These are phyloP conservation scores for Apodemus sylvaticus DNA, from an alignment of 2,113 vertebrate species.

Conservation along the genomic window DNA sequence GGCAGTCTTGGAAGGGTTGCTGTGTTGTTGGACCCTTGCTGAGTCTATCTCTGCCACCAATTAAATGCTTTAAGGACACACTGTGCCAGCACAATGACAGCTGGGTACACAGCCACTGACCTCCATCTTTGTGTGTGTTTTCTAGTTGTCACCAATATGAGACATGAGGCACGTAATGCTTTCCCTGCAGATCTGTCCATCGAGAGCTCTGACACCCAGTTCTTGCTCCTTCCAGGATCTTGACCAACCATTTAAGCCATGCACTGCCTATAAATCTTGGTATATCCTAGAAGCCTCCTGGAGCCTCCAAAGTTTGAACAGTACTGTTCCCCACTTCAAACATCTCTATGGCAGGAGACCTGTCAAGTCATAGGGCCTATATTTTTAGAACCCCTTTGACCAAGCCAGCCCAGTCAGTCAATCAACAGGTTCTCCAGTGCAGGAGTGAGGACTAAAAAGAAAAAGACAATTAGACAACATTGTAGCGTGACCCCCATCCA, in stretches of 20 bases:
- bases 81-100: neutral
- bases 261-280: neutral
- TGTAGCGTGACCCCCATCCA: too few relatives aligned
- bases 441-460: too few relatives aligned
- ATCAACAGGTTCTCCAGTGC: too few relatives aligned
- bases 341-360: neutral
- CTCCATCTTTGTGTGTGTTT: neutral
- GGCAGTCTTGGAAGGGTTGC: neutral
- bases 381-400: neutral
- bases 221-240: neutral
- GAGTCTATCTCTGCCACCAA: neutral
- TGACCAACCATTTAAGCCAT: neutral
- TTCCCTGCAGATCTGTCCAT: neutral
- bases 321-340: neutral
- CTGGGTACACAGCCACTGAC: neutral
- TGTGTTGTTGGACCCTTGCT: neutral
- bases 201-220: neutral
- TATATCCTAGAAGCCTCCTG: neutral
- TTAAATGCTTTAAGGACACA: neutral
- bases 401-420: too few relatives aligned
- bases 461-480: too few relatives aligned
- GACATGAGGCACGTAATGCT: fast-evolving
- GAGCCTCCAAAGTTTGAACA: neutral
- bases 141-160: neutral
- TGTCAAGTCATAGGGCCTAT: neutral